A percentile compares a stretch with the other conserved stretches of the same genome.
These are phyloP conservation scores for Tetanocera ferruginea DNA, from an alignment of 2,888 invertebrate species.

Conservation along the genomic window DNA sequence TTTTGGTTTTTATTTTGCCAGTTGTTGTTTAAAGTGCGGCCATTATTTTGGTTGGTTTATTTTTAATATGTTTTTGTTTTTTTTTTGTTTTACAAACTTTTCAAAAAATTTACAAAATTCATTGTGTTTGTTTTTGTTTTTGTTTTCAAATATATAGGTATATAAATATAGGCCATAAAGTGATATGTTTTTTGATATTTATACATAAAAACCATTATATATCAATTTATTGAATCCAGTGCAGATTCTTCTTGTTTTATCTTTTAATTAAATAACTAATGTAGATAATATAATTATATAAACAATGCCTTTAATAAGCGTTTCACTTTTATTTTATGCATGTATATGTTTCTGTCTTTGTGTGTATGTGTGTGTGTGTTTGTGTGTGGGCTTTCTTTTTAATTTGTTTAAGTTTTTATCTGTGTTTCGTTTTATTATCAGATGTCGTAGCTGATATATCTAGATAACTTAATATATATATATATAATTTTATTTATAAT, in stretches of 20 bases:
- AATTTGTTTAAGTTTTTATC: conserved; percentile 49
- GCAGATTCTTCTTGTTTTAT: conserved; percentile 37
- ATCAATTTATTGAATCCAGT: conserved; percentile 16
- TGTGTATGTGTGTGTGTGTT: conserved; percentile 32
- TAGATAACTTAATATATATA: conserved; percentile 48
- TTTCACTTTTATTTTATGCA: conserved; percentile 37
- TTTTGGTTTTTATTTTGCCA: background rate
- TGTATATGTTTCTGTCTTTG: conserved; percentile 42
- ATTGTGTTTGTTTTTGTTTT: conserved; percentile 40
- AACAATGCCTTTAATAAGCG: conserved; percentile 35
- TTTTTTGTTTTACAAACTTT: conserved; percentile 18
- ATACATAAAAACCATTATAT: conserved; percentile 60
- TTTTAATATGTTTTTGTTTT: conserved; percentile 1
- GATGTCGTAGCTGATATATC: conserved; percentile 68
- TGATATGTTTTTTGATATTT: conserved; percentile 69
- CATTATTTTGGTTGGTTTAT: background rate
- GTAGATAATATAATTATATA: conserved; percentile 17
- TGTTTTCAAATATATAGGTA: conserved; percentile 45
- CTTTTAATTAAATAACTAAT: conserved; percentile 19
- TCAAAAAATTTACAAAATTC: background rate
- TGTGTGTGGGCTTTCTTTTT: conserved; percentile 38
- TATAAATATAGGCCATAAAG: conserved; percentile 67
- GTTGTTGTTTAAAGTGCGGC: background rate
- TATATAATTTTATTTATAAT: conserved; percentile 43
- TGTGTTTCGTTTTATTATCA: conserved; percentile 65